Conservation (phyloP, 2,888 invertebrate genomes). For the Pediacus dermestoides region DNA sequence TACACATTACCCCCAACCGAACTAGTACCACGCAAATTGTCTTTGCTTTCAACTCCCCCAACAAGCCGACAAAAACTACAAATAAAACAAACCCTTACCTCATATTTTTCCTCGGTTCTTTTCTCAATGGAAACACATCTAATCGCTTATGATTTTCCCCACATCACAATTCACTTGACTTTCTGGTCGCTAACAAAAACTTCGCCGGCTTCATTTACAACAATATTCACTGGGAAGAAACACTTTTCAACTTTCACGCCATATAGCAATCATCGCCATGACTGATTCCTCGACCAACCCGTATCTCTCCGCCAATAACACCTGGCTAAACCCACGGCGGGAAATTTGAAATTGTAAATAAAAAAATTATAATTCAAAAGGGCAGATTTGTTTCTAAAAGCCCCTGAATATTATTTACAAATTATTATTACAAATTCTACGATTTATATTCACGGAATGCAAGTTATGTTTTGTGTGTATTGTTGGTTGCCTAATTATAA, state of each 20-base stretch:
- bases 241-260: conserved; percentile 22
- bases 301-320: conserved; percentile 29
- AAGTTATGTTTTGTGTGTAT: conserved; percentile 3
- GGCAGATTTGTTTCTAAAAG: conserved; percentile 4
- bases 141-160: conserved; percentile 30
- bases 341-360: conserved; percentile 22
- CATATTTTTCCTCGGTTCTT: conserved; percentile 37
- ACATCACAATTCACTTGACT: conserved; percentile 27
- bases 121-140: conserved; percentile 35
- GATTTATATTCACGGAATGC: conserved; percentile 11
- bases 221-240: conserved; percentile 10
- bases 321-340: conserved; percentile 15
- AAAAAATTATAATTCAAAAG: conserved; percentile 9
- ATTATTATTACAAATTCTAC: conserved; percentile 9
- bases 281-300: conserved; percentile 42
- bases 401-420: conserved; percentile 5
- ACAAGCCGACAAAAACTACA: no score
- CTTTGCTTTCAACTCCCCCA: no score
- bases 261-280: conserved; percentile 27
- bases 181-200: conserved; percentile 15
- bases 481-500: no score
- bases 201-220: conserved; percentile 31
- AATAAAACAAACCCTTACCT: conserved; percentile 31
- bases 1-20: no score
- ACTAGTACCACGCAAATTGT: no score